Percentiles rank a stretch among this genome's conserved stretches.
phyloP scores from a whole-genome alignment of 2,797 vertebrate genomes.

The Acropternis orthonyx region DNA sequence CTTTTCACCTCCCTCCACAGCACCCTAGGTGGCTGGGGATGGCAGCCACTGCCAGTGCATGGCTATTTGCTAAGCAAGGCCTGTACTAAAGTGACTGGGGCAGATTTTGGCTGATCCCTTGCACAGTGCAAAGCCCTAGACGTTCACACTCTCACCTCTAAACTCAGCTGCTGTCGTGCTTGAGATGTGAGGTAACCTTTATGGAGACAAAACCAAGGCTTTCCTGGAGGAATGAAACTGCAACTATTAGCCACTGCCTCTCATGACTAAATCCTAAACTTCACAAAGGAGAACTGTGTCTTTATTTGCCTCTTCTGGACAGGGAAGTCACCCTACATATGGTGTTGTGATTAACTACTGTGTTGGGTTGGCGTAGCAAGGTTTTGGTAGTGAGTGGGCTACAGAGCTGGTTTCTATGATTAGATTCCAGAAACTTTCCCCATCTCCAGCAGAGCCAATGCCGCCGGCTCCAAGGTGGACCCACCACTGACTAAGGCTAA shows the following conservation, averaged over 20 bases:
- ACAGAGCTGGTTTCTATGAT: neutral
- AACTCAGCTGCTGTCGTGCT: neutral
- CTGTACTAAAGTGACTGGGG: neutral
- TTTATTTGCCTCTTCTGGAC: neutral
- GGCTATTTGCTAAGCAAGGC: neutral
- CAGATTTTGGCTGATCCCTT: neutral
- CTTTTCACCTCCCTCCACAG: neutral
- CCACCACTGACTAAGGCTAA: neutral
- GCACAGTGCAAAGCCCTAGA: neutral
- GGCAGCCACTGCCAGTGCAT: neutral
- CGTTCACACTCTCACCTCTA: neutral
- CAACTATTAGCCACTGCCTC: neutral
- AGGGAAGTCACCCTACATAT: neutral
- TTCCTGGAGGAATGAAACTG: neutral
- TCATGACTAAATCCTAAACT: neutral
- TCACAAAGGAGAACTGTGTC: neutral
- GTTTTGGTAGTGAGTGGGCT: neutral
- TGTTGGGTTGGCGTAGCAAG: neutral
- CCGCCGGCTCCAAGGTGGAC: fast-evolving
- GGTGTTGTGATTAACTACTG: neutral
- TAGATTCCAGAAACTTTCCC: neutral
- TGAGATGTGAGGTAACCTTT: neutral
- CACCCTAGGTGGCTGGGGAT: neutral
- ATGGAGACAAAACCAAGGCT: neutral
- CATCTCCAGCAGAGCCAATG: no score